Conservation (phyloP, 2,113 vertebrate genomes). For the Myxocyprinus asiaticus region DNA sequence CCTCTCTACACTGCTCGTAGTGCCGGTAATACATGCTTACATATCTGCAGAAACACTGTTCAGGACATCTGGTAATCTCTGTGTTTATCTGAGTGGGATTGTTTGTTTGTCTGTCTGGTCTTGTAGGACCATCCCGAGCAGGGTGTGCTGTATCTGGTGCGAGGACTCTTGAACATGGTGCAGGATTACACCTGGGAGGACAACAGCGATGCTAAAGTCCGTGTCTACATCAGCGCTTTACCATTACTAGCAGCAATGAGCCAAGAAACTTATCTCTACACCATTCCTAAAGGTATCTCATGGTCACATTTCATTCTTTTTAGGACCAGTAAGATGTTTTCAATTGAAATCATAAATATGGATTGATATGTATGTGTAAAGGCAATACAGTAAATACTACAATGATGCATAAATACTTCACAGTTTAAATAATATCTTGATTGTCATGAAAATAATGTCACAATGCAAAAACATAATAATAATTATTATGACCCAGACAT, state of each 20-base stretch:
- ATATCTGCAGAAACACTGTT: not conserved
- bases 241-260: slow-evolving; percentile 92
- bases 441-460: too few relatives aligned
- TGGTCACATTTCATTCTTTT: not conserved
- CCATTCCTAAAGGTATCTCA: slow-evolving; percentile 69
- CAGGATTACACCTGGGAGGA: slow-evolving; percentile 99
- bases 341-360: too few relatives aligned
- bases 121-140: slow-evolving; percentile 94
- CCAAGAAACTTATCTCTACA: slow-evolving; percentile 84
- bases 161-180: slow-evolving; percentile 92
- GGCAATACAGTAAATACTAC: too few relatives aligned
- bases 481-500: too few relatives aligned
- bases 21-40: slow-evolving; percentile 81
- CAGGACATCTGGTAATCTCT: too few relatives aligned
- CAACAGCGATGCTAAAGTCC: slow-evolving; percentile 86
- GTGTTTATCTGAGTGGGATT: slow-evolving; percentile 13
- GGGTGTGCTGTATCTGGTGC: slow-evolving; percentile 90
- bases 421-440: too few relatives aligned
- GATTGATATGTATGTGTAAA: too few relatives aligned
- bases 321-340: too few relatives aligned
- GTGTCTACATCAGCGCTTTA: slow-evolving; percentile 87
- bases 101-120: not conserved
- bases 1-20: slow-evolving; percentile 86
- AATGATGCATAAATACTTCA: too few relatives aligned
- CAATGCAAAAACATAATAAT: too few relatives aligned